Percentiles rank a stretch among this genome's conserved stretches.
phyloP scores from a whole-genome alignment of 1,140 invertebrate genomes.

The Caerostris extrusa region DNA sequence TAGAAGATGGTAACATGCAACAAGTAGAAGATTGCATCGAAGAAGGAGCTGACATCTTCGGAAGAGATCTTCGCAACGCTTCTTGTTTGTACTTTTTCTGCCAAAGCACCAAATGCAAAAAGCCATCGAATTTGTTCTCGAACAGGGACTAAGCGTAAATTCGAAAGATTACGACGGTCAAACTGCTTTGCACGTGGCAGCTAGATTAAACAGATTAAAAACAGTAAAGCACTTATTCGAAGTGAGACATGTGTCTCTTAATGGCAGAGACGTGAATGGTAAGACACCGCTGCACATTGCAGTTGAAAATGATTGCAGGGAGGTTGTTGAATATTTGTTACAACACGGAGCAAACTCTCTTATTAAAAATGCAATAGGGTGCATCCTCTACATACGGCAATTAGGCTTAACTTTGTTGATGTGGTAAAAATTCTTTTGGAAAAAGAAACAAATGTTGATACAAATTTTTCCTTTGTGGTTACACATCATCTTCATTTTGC shows the following conservation, averaged over 20 bases:
- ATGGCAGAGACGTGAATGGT: not conserved
- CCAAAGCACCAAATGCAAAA: not conserved
- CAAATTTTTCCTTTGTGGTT: too few species aligned
- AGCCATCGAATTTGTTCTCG: not conserved
- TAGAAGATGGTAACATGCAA: not conserved
- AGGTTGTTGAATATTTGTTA: not conserved
- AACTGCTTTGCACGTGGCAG: not conserved
- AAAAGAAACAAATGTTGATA: not conserved
- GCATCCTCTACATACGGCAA: not conserved
- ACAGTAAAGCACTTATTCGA: not conserved
- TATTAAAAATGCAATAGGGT: not conserved
- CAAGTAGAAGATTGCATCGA: not conserved
- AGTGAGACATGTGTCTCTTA: not conserved
- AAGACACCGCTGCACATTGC: not conserved
- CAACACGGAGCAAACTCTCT: not conserved
- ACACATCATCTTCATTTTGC: not conserved
- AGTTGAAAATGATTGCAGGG: not conserved
- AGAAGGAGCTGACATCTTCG: not conserved
- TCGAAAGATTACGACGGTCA: not conserved
- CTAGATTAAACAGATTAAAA: not conserved
- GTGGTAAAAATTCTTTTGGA: not conserved
- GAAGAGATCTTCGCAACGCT: not conserved
- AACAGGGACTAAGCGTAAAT: not conserved
- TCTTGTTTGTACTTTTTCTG: not conserved
- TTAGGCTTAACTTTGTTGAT: not conserved